A percentile compares a stretch with the other conserved stretches of the same genome.
These are phyloP conservation scores for Gnathonemus echidnorhynchus DNA, from an alignment of 2,113 vertebrate species.

Conservation along the genomic window DNA sequence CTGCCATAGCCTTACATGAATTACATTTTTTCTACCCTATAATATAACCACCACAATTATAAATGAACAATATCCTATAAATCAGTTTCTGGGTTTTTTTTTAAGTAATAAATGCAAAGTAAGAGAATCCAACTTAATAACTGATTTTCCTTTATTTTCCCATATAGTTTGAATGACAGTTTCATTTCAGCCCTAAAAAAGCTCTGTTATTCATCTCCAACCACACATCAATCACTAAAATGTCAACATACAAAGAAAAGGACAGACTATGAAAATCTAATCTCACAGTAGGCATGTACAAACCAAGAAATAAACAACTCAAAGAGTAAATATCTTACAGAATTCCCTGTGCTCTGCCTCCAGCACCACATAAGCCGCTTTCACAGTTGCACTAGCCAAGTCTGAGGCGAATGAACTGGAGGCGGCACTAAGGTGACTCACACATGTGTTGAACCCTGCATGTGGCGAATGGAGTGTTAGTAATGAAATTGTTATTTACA, in stretches of 20 bases:
- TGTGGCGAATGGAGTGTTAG: neutral
- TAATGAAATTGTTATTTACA: neutral
- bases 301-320: slow-evolving; percentile 38
- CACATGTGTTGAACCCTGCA: neutral
- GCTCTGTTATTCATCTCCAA: slow-evolving; percentile 39
- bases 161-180: slow-evolving; percentile 25
- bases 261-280: slow-evolving; percentile 42
- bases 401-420: neutral
- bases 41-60: neutral
- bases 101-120: slow-evolving; percentile 8
- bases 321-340: slow-evolving; percentile 20
- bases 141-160: slow-evolving; percentile 19
- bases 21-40: neutral
- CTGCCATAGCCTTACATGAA: neutral
- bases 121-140: slow-evolving; percentile 10
- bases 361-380: neutral
- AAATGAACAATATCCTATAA: neutral
- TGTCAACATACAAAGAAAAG: slow-evolving; percentile 50
- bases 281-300: slow-evolving; percentile 42
- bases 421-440: neutral
- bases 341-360: slow-evolving; percentile 14
- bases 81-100: neutral
- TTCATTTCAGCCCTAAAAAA: slow-evolving; percentile 34
- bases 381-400: neutral
- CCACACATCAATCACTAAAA: slow-evolving; percentile 46